Evolutionary conservation across 2,113 vertebrate genomes (phyloP).

Genomic region (Pyxicephalus adspersus): DNA sequence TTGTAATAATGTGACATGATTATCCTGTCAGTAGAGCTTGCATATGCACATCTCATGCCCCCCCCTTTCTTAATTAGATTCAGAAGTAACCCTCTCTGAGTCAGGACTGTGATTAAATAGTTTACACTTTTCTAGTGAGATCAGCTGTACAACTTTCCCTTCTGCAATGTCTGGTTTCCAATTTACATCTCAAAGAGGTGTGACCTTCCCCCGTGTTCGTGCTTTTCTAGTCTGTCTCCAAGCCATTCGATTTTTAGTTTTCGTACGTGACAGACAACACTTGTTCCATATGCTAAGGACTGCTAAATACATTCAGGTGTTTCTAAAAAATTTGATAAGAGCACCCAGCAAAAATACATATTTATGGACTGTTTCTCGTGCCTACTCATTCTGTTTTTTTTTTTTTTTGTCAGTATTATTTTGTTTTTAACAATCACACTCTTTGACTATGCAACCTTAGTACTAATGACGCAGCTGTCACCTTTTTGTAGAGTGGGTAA

Average conservation of each 20-base stretch:
- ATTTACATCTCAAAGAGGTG: conserved; percentile 55
- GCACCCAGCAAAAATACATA: neutral
- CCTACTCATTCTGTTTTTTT: neutral
- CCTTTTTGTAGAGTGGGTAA: conserved; percentile 15
- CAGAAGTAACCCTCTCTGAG: conserved; percentile 23
- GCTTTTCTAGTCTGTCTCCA: conserved; percentile 36
- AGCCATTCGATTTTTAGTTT: conserved; percentile 28
- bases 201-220: conserved; percentile 16
- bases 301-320: conserved; percentile 40
- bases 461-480: conserved; percentile 34
- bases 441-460: conserved; percentile 51
- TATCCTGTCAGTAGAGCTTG: no score
- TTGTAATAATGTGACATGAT: no score
- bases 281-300: conserved; percentile 35
- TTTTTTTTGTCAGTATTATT: conserved; percentile 56
- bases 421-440: conserved; percentile 49
- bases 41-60: no score
- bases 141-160: conserved; percentile 33
- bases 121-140: conserved; percentile 52
- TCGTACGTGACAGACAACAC: conserved; percentile 40
- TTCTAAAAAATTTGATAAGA: conserved; percentile 49
- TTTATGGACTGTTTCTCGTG: conserved; percentile 17
- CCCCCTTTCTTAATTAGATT: conserved; percentile 36
- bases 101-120: conserved; percentile 49
- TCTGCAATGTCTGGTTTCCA: conserved; percentile 44